phyloP scores from a whole-genome alignment of 2,888 invertebrate genomes.

The Cabera pusaria region DNA sequence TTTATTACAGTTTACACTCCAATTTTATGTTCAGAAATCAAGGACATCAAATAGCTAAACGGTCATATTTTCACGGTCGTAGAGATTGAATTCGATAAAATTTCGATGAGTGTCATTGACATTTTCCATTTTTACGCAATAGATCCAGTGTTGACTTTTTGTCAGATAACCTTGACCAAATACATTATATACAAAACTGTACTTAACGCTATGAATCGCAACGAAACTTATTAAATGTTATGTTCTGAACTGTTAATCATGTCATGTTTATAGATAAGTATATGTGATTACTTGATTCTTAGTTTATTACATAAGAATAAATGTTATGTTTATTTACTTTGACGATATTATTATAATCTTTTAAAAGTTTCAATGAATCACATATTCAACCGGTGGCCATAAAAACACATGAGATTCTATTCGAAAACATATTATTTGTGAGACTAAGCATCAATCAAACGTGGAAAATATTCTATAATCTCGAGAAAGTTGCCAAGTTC shows the following conservation, averaged over 20 bases:
- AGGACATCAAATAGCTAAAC: too few relatives aligned
- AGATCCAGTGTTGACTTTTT: neutral
- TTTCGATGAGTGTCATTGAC: too few relatives aligned
- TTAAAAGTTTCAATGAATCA: neutral
- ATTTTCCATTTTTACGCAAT: conserved; percentile 3
- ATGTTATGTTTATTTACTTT: neutral
- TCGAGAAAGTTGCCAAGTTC: conserved; percentile 66
- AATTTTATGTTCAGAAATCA: too few relatives aligned
- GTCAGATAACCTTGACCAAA: conserved; percentile 1
- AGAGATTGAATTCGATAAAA: too few relatives aligned
- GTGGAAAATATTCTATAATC: conserved; percentile 45
- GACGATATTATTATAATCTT: conserved; percentile 5
- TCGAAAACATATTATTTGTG: conserved; percentile 4
- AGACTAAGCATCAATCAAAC: conserved; percentile 28
- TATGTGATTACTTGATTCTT: too few relatives aligned
- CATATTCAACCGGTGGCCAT: conserved; percentile 2
- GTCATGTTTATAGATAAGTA: too few relatives aligned
- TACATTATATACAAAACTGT: conserved; percentile 4
- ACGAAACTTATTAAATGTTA: too few relatives aligned
- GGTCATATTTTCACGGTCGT: too few relatives aligned
- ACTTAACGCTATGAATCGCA: conserved; percentile 1
- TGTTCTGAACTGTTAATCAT: too few relatives aligned
- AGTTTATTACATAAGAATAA: too few relatives aligned
- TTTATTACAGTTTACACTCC: too few relatives aligned
- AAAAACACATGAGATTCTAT: too few relatives aligned